These are phyloP conservation scores for Chloebia gouldiae DNA, from an alignment of 2,113 vertebrate genomes.

Conservation along the genomic window DNA sequence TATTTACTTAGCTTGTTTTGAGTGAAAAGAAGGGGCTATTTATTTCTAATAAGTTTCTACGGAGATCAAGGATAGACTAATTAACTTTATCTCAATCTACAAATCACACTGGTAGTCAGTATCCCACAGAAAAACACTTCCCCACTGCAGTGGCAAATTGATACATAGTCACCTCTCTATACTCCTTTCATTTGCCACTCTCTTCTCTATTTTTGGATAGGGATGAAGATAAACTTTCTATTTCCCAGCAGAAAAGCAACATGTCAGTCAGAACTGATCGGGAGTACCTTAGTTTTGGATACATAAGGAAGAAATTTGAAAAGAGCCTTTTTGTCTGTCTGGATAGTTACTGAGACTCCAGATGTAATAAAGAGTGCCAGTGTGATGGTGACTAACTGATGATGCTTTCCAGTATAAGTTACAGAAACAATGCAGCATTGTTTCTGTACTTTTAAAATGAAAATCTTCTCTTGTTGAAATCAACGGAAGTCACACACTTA, in stretches of 20 bases:
- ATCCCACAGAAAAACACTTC: background rate
- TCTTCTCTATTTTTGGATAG: background rate
- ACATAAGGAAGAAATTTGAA: background rate
- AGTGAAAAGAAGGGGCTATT: background rate
- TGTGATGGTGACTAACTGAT: background rate
- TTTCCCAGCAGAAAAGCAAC: background rate
- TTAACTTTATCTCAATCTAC: conserved; percentile 27
- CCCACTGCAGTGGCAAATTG: background rate
- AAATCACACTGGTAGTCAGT: conserved; percentile 3
- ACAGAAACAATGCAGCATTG: background rate
- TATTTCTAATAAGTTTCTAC: background rate
- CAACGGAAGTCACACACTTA: background rate
- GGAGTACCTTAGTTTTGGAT: background rate
- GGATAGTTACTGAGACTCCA: background rate
- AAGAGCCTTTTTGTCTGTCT: background rate
- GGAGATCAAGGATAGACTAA: background rate
- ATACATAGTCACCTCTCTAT: background rate
- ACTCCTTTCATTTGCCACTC: background rate
- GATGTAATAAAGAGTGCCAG: background rate
- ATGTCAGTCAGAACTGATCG: background rate
- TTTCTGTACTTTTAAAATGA: background rate
- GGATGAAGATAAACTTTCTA: background rate
- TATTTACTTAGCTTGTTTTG: background rate
- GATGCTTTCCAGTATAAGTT: background rate
- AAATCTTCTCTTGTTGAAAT: background rate